These are phyloP conservation scores for Oophaga sylvatica DNA, from an alignment of 2,797 vertebrate genomes.

Conservation along the genomic window DNA sequence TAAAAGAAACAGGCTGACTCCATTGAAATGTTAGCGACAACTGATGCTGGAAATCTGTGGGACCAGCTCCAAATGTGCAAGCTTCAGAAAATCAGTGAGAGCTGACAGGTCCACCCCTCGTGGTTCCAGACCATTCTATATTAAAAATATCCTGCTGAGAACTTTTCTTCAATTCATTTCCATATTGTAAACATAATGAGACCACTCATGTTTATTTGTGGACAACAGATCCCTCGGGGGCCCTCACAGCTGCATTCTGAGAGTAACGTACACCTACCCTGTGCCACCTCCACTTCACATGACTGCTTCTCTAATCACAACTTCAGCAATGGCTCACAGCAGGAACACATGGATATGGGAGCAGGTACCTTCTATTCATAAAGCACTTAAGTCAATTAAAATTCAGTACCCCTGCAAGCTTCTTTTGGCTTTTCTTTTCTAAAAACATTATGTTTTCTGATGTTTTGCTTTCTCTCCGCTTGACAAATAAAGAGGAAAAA, in stretches of 20 bases:
- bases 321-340: constrained; percentile 40
- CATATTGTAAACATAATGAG: constrained; percentile 63
- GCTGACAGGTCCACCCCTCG: constrained; percentile 45
- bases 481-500: constrained; percentile 21
- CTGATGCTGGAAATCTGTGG: constrained; percentile 31
- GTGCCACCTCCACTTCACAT: constrained; percentile 45
- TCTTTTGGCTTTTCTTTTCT: constrained; percentile 39
- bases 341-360: constrained; percentile 37
- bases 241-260: constrained; percentile 55
- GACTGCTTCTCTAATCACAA: constrained; percentile 51
- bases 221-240: constrained; percentile 55
- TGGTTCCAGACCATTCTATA: constrained; percentile 45
- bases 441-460: constrained; percentile 26
- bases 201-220: constrained; percentile 61
- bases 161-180: constrained; percentile 59
- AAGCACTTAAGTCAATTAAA: constrained; percentile 49
- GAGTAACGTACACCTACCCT: constrained; percentile 34
- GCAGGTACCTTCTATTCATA: constrained; percentile 55
- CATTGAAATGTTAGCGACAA: constrained; percentile 12
- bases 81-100: constrained; percentile 55
- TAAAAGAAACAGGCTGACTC: neutral
- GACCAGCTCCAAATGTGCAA: constrained; percentile 29
- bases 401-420: constrained; percentile 41
- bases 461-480: constrained; percentile 8
- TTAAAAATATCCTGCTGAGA: constrained; percentile 59